These are phyloP conservation scores for Bos javanicus DNA, from an alignment of 2,113 vertebrate species.

Conservation along the genomic window DNA sequence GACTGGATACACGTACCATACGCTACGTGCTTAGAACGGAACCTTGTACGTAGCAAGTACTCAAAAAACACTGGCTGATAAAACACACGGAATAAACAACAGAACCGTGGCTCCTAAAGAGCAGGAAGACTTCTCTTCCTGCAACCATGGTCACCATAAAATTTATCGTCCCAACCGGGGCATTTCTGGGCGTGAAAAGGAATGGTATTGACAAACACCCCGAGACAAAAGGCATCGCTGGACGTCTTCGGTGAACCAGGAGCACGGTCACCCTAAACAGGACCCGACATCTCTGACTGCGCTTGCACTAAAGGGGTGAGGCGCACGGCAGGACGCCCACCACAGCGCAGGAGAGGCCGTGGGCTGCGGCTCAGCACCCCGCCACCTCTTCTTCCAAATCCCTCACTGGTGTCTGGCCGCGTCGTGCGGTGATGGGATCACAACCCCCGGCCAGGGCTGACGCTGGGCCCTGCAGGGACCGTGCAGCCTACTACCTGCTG, in stretches of 20 bases:
- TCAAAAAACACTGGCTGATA: neutral
- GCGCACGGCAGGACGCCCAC: neutral
- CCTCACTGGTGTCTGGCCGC: neutral
- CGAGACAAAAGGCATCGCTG: neutral
- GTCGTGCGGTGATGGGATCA: neutral
- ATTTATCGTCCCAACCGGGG: neutral
- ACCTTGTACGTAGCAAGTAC: neutral
- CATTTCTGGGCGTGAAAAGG: neutral
- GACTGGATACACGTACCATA: neutral
- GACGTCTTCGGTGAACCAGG: neutral
- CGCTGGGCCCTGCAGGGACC: fast-evolving
- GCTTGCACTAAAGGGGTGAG: neutral
- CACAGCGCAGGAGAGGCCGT: neutral
- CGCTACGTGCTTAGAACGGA: neutral
- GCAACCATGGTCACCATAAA: neutral
- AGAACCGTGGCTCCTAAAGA: neutral
- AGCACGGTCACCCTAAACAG: neutral
- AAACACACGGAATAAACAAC: neutral
- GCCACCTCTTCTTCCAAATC: neutral
- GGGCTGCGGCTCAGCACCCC: fast-evolving
- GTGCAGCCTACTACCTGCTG: neutral
- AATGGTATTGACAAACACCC: neutral
- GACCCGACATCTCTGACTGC: neutral
- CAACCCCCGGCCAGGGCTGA: neutral
- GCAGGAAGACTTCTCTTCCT: neutral